Evolutionary conservation across 2,888 invertebrate species (phyloP).

Genomic region (Ctena decussata): DNA sequence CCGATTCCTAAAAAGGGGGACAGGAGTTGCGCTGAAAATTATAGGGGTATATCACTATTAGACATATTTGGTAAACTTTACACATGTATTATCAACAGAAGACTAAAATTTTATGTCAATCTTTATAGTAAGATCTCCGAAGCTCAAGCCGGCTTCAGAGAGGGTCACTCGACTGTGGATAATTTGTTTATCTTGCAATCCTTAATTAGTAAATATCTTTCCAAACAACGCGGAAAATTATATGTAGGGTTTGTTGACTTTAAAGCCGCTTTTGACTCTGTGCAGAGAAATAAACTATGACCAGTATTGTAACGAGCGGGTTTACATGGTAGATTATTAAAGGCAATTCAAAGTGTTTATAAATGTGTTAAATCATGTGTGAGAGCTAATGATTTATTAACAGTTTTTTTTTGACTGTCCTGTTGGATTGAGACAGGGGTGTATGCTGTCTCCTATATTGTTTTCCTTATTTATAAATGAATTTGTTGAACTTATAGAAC

Average conservation of each 20-base stretch:
- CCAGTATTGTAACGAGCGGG: not conserved
- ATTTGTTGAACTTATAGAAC: no score
- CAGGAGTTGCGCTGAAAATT: not conserved
- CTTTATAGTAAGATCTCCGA: not conserved
- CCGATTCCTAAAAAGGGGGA: not conserved
- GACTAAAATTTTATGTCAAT: not conserved
- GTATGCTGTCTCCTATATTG: slow-evolving; percentile 27
- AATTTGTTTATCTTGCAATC: slow-evolving; percentile 1
- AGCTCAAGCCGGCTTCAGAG: slow-evolving; percentile 4
- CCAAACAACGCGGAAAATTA: not conserved
- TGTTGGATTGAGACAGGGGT: slow-evolving; percentile 30
- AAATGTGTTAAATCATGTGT: slow-evolving; percentile 27
- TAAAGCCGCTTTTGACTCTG: not conserved
- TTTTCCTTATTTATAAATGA: slow-evolving; percentile 31
- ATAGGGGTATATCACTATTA: not conserved
- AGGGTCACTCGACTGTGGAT: slow-evolving; percentile 6
- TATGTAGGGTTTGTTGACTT: not conserved
- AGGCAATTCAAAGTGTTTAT: slow-evolving; percentile 17
- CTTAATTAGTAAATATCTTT: not conserved
- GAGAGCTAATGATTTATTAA: not conserved
- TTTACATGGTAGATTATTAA: not conserved
- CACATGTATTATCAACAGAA: not conserved
- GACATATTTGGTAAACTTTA: slow-evolving; percentile 10
- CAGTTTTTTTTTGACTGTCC: slow-evolving; percentile 26
- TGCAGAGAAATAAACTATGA: not conserved